phyloP scores from a whole-genome alignment of 2,888 invertebrate species.

The Xestia c-nigrum region DNA sequence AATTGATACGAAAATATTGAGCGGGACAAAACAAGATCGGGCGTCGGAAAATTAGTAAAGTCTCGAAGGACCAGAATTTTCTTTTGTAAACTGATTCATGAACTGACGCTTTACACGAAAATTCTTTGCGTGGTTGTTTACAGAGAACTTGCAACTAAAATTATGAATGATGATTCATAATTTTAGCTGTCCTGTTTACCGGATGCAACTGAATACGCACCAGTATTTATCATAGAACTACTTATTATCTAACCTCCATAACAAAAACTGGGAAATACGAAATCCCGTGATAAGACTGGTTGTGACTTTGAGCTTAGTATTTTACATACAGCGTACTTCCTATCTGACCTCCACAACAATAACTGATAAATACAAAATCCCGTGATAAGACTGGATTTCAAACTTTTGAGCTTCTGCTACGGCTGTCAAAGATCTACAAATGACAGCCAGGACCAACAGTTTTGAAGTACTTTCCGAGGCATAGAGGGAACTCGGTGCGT shows the following conservation, averaged over 20 bases:
- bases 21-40: background rate
- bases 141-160: constrained; percentile 29
- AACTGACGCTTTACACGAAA: background rate
- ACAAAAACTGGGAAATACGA: background rate
- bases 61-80: constrained; percentile 13
- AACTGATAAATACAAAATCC: too few relatives aligned
- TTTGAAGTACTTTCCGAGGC: background rate
- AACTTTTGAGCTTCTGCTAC: background rate
- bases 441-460: background rate
- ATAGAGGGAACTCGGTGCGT: background rate
- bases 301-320: too few relatives aligned
- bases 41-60: background rate
- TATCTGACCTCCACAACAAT: background rate
- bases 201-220: background rate
- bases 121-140: constrained; percentile 35
- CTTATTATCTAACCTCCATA: background rate
- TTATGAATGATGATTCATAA: constrained; percentile 24
- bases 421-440: background rate
- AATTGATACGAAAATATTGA: background rate
- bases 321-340: too few relatives aligned
- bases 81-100: constrained; percentile 31
- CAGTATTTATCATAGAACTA: background rate
- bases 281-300: background rate
- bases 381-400: too few relatives aligned
- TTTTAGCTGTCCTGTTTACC: background rate